Base-by-base conservation (phyloP, 2,888 invertebrate species). In the Perdita meconis region DNA sequence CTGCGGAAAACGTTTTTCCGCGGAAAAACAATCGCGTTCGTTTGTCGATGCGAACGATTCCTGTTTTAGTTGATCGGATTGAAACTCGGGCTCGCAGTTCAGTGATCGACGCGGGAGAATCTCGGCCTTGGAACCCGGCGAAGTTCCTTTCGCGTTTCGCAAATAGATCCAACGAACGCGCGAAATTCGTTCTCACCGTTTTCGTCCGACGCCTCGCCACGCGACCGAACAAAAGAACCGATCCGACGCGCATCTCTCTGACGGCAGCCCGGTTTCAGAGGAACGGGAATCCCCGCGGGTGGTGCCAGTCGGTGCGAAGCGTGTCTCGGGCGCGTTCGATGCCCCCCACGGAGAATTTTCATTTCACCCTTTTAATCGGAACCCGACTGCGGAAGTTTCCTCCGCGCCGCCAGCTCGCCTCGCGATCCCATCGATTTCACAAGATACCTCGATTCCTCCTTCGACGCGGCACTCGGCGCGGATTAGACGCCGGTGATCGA, bases 251-350 rank as follows among this genome's bases (percentile, higher is more conserved):
- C 44, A 74, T 64, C 60, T 47, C 60, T 47, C 61, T 44, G 22
- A 47, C 55, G 10, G 69, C 59, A 76, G 51, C 55, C 80, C 70
- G 73, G 76, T 79, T 78, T 68, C 56, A 40, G 53, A 57, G 73
- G 55, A 56, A 59, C 56, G 34, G 61, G 66, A 70, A 77, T 78
- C 73, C 61, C 68, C 70, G 70, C 73, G 70, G 82, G 77, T 83
- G 82, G 88, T 88, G 80, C 88, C 88, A 88, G 87, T 64, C 80
- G 51, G 88, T 88, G 81, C 86, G 80, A 88, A 85, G 86, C 88
- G 88, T 88, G 88, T 82, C 84, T 82, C 76, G 81, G 65, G 80
- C 78, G 80, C 85, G 84, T 87, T 87, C 80, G 63, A 68, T 66
- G 66, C 77, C 51, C 64, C 59, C 66, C 59, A 1, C 40, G 51